Conservation (phyloP, 2,797 vertebrate genomes). For the Chromobotia macracanthus region DNA sequence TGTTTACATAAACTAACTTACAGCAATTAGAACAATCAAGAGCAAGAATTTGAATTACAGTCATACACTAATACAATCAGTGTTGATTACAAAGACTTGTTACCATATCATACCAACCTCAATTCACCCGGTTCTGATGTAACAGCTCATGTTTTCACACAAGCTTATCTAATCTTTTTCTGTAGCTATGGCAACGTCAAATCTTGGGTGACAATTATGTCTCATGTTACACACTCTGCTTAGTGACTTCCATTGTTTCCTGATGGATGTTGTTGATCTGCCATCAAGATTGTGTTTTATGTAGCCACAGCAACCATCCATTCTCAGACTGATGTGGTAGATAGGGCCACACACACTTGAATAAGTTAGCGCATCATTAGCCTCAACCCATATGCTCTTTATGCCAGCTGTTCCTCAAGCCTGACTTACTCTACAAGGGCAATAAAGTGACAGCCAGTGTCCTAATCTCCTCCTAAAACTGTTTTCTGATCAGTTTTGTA, state of each 20-base stretch:
- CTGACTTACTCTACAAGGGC: constrained; percentile 30
- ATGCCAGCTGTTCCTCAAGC: constrained; percentile 41
- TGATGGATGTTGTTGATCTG: constrained; percentile 56
- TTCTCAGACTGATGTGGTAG: constrained; percentile 45
- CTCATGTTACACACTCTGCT: constrained; percentile 62
- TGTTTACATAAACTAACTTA: too few relatives aligned
- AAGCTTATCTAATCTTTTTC: constrained; percentile 55
- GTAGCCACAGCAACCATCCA: constrained; percentile 69
- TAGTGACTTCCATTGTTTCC: constrained; percentile 56
- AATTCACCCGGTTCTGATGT: neutral
- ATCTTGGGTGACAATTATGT: constrained; percentile 65
- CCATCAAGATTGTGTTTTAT: constrained; percentile 57
- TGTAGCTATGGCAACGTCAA: constrained; percentile 73
- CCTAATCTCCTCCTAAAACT: constrained; percentile 11
- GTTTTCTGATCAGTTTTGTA: constrained; percentile 14
- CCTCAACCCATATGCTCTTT: constrained; percentile 10
- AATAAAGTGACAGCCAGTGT: constrained; percentile 18
- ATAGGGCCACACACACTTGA: constrained; percentile 2
- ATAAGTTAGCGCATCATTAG: constrained; percentile 32
- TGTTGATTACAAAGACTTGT: constrained; percentile 9
- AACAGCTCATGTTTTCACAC: constrained; percentile 29
- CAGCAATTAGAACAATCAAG: constrained; percentile 24
- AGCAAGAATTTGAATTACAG: constrained; percentile 12
- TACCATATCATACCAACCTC: constrained; percentile 5
- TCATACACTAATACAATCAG: neutral